phyloP scores from a whole-genome alignment of 2,113 vertebrate genomes.

The Tamias sibiricus region DNA sequence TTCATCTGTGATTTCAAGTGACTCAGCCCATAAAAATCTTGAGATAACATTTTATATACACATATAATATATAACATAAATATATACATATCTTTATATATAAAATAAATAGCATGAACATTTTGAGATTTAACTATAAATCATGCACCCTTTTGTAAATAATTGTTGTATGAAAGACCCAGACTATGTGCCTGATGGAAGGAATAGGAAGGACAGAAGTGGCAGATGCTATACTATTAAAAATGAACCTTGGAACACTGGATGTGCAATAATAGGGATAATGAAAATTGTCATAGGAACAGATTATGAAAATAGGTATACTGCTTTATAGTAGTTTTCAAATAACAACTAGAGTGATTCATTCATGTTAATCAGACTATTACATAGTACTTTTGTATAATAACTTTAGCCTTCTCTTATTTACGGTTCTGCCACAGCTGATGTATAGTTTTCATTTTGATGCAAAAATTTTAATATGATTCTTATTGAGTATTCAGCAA shows the following conservation, averaged over 20 bases:
- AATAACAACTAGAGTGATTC: not conserved
- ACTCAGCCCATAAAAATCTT: not conserved
- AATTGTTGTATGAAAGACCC: not conserved
- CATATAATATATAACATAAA: not conserved
- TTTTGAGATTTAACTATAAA: not conserved
- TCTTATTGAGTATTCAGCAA: not conserved
- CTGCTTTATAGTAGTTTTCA: not conserved
- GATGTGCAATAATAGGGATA: not conserved
- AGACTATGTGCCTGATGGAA: not conserved
- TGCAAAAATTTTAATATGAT: not conserved
- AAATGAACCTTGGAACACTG: not conserved
- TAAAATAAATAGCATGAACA: not conserved
- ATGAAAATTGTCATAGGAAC: not conserved
- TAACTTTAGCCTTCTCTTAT: slow-evolving; percentile 1
- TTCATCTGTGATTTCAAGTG: not conserved
- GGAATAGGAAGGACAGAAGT: not conserved
- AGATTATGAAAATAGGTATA: not conserved
- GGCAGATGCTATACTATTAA: not conserved
- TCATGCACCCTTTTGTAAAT: not conserved
- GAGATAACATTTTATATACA: not conserved
- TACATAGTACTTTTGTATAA: not conserved
- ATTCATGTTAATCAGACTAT: not conserved
- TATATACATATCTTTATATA: not conserved
- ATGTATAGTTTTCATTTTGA: not conserved
- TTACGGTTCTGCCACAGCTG: not conserved